These are phyloP conservation scores for Cyphomyrus plagiostoma DNA, from an alignment of 2,113 vertebrate species.

Conservation along the genomic window DNA sequence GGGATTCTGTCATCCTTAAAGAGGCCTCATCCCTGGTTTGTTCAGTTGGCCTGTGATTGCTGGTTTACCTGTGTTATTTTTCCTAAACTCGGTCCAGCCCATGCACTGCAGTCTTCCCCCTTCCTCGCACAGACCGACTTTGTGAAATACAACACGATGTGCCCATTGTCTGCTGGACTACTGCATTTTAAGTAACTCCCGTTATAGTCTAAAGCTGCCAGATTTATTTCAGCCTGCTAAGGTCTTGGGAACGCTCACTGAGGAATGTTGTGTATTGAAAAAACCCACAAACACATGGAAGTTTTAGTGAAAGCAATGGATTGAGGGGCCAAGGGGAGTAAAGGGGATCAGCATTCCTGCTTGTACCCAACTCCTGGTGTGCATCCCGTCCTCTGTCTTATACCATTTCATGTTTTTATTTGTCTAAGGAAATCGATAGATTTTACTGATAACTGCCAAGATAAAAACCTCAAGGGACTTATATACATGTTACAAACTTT, in stretches of 20 bases:
- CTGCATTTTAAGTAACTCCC: neutral
- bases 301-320: neutral
- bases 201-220: neutral
- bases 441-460: neutral
- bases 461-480: neutral
- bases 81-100: neutral
- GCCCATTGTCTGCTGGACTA: neutral
- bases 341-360: neutral
- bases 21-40: neutral
- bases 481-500: neutral
- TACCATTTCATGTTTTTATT: neutral
- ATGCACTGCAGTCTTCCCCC: neutral
- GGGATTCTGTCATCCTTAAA: neutral
- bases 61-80: neutral
- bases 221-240: neutral
- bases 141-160: neutral
- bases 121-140: neutral
- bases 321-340: neutral
- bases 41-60: neutral
- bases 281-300: neutral
- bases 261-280: neutral
- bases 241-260: neutral
- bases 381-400: neutral
- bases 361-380: neutral
- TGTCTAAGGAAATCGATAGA: neutral